Percentiles rank a stretch among this genome's conserved stretches.
Evolutionary conservation across 2,113 vertebrate species (phyloP).

Genomic region (Myrmophylax atrothorax): DNA sequence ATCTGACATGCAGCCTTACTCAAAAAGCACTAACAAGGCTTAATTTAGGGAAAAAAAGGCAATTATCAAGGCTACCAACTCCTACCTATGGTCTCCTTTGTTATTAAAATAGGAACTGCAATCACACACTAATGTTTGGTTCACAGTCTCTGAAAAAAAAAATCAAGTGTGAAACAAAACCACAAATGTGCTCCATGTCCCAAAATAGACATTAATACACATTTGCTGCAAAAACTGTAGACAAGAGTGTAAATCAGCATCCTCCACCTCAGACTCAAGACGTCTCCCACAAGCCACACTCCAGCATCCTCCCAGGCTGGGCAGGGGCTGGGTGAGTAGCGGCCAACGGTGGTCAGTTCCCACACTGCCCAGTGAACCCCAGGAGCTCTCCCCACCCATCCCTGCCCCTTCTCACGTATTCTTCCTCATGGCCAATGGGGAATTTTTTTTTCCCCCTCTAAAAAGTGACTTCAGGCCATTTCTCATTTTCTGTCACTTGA

Average conservation of each 20-base stretch:
- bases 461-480: neutral
- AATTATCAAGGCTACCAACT: neutral
- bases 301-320: fast-evolving
- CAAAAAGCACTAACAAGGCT: neutral
- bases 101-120: neutral
- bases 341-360: neutral
- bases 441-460: neutral
- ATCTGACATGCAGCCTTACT: neutral
- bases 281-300: neutral
- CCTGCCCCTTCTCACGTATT: neutral
- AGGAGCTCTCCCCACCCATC: fast-evolving
- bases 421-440: fast-evolving
- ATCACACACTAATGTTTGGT: neutral
- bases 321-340: neutral
- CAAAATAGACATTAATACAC: conserved; percentile 19
- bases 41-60: neutral
- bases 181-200: neutral
- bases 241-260: neutral
- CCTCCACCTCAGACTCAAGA: neutral
- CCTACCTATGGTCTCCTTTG: neutral
- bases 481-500: neutral
- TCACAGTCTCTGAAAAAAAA: neutral
- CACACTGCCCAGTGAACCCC: neutral
- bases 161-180: neutral
- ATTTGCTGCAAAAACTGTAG: neutral